Evolutionary conservation across 1,140 invertebrate species (phyloP).

Genomic region (Diachasma alloeum): DNA sequence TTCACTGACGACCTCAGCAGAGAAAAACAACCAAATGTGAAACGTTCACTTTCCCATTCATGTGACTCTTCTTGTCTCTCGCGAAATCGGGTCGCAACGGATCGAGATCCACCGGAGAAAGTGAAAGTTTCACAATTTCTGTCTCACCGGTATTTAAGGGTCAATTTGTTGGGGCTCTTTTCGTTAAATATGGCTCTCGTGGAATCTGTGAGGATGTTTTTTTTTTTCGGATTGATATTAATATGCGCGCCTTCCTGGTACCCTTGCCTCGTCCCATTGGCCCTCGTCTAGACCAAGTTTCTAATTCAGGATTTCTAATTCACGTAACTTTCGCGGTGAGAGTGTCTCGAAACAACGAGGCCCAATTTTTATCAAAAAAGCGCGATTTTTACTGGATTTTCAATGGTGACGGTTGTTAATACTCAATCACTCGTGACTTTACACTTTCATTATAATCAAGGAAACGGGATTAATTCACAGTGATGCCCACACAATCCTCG

Average conservation of each 20-base stretch:
- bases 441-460: neutral
- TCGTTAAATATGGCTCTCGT: neutral
- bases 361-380: neutral
- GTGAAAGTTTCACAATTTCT: constrained; percentile 42
- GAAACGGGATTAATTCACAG: too few relatives aligned
- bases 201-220: neutral
- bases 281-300: constrained; percentile 17
- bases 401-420: too few relatives aligned
- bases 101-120: constrained; percentile 49
- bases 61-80: constrained; percentile 28
- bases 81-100: constrained; percentile 46
- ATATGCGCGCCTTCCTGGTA: neutral
- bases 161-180: constrained; percentile 7
- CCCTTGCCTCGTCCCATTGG: neutral
- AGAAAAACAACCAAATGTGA: constrained; percentile 29
- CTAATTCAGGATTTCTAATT: constrained; percentile 33
- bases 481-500: too few relatives aligned
- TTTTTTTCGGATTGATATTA: neutral
- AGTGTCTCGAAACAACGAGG: neutral
- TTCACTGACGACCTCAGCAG: constrained; percentile 25
- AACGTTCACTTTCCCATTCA: constrained; percentile 51
- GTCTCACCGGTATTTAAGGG: neutral
- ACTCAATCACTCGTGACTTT: neutral
- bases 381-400: too few relatives aligned
- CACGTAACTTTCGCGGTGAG: constrained; percentile 19